These are phyloP conservation scores for Plutella xylostella DNA, from an alignment of 2,888 invertebrate species.

Conservation along the genomic window DNA sequence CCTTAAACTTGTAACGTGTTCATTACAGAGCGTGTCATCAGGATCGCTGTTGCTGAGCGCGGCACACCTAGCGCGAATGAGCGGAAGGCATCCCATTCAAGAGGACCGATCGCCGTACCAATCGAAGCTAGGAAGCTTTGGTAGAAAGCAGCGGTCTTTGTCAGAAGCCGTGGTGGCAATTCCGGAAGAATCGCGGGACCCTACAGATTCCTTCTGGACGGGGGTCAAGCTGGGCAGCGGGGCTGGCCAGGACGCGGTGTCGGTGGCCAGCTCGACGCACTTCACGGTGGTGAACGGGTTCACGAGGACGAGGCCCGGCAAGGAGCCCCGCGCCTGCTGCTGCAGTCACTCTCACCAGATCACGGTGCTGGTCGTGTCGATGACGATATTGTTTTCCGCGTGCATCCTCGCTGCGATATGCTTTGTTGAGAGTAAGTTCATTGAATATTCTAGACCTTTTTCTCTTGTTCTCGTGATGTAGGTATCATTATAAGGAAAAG, in stretches of 20 bases:
- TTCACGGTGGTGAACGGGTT: slow-evolving; percentile 88
- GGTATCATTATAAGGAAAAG: too few species aligned
- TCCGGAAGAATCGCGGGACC: slow-evolving; percentile 50
- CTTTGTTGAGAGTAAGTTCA: slow-evolving; percentile 82
- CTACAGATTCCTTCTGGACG: slow-evolving; percentile 50
- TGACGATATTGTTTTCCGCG: slow-evolving; percentile 84
- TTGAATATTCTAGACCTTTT: too few species aligned
- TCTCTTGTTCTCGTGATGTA: too few species aligned
- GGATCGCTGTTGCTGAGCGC: slow-evolving; percentile 84
- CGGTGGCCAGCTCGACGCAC: slow-evolving; percentile 87
- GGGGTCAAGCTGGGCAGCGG: slow-evolving; percentile 55
- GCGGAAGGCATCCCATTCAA: slow-evolving; percentile 44
- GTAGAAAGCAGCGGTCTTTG: slow-evolving; percentile 36
- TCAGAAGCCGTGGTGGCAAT: slow-evolving; percentile 48
- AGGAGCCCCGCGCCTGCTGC: slow-evolving; percentile 74
- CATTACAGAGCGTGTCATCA: slow-evolving; percentile 82
- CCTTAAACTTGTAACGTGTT: background rate
- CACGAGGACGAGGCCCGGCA: slow-evolving; percentile 72
- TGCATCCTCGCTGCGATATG: slow-evolving; percentile 85
- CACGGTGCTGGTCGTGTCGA: slow-evolving; percentile 83
- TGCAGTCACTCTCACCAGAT: slow-evolving; percentile 83
- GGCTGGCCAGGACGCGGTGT: slow-evolving; percentile 74
- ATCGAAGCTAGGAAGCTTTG: slow-evolving; percentile 42
- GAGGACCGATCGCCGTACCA: slow-evolving; percentile 46
- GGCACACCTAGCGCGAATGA: slow-evolving; percentile 75